phyloP scores from a whole-genome alignment of 2,888 invertebrate species.

The Spilarctia lutea region DNA sequence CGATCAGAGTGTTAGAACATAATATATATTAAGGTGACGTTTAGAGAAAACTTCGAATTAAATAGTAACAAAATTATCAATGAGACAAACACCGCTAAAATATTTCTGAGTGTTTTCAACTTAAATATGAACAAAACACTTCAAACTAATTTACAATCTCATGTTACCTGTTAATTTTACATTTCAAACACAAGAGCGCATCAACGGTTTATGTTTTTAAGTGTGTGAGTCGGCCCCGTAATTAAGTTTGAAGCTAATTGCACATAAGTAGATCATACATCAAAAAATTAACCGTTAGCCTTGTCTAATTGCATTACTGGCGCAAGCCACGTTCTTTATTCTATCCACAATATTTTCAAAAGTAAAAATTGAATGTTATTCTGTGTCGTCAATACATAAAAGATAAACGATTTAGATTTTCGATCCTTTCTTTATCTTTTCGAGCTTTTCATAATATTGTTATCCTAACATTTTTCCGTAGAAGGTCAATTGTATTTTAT shows the following conservation, averaged over 20 bases:
- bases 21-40: not conserved
- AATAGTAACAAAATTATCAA: not conserved
- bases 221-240: slow-evolving; percentile 56
- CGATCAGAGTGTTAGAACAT: too few species aligned
- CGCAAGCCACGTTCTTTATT: slow-evolving; percentile 59
- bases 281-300: slow-evolving; percentile 56
- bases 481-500: not conserved
- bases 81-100: not conserved
- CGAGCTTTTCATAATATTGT: not conserved
- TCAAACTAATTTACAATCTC: slow-evolving; percentile 2
- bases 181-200: slow-evolving; percentile 54
- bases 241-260: slow-evolving; percentile 64
- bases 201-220: slow-evolving; percentile 52
- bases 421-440: not conserved
- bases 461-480: not conserved
- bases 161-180: slow-evolving; percentile 36
- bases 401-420: too few species aligned
- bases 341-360: slow-evolving; percentile 22
- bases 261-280: slow-evolving; percentile 66
- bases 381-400: not conserved
- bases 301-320: slow-evolving; percentile 56
- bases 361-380: not conserved
- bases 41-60: not conserved
- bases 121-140: not conserved
- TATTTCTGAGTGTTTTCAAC: not conserved